Evolutionary conservation across 2,113 vertebrate genomes (phyloP).

Genomic region (Dinomys branickii): DNA sequence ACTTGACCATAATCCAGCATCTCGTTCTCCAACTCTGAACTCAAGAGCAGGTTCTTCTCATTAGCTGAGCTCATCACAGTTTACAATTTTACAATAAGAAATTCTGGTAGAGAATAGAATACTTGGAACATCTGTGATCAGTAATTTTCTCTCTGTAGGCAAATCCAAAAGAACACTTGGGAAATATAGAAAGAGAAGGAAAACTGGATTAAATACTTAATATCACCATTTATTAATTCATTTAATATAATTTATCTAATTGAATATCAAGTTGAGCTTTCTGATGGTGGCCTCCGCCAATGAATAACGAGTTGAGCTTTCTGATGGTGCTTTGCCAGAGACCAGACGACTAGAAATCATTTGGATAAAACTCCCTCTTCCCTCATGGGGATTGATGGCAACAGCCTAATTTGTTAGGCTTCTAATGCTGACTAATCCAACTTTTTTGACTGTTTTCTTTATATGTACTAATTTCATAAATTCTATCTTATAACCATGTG

Average conservation of each 20-base stretch:
- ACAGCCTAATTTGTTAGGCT: neutral
- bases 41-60: neutral
- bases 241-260: conserved; percentile 17
- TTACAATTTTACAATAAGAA: neutral
- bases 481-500: neutral
- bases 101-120: neutral
- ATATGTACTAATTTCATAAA: neutral
- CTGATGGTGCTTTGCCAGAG: neutral
- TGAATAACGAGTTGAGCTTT: too few relatives aligned
- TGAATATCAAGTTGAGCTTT: neutral
- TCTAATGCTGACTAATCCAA: neutral
- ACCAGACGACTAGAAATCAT: neutral
- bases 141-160: neutral
- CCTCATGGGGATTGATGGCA: neutral
- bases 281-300: neutral
- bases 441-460: neutral
- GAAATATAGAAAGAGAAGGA: conserved; percentile 9
- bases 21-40: neutral
- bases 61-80: neutral
- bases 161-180: neutral
- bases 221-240: conserved; percentile 19
- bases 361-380: neutral
- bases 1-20: neutral
- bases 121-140: neutral
- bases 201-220: conserved; percentile 20